Evolutionary conservation across 2,888 invertebrate species (phyloP).

Genomic region (Stenchaetothrips biformis): DNA sequence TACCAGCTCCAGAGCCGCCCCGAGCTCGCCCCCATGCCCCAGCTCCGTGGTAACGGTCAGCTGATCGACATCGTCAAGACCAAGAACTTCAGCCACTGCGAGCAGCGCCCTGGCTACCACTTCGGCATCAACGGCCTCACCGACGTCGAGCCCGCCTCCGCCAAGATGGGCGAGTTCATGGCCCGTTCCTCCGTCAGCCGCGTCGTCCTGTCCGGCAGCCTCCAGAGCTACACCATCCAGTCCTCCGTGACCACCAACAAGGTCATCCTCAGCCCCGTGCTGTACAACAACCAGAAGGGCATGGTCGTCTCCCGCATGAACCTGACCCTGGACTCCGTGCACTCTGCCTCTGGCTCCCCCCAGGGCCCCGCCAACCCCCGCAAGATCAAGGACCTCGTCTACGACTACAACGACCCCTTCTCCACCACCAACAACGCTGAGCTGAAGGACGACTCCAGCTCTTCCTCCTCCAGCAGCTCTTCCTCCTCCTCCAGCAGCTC

Average conservation of each 20-base stretch:
- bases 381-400: conserved; percentile 53
- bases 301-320: conserved; percentile 58
- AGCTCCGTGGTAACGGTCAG: conserved; percentile 45
- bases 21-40: conserved; percentile 49
- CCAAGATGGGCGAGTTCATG: conserved; percentile 53
- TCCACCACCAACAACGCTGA: conserved; percentile 40
- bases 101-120: conserved; percentile 59
- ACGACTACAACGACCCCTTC: conserved; percentile 48
- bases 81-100: conserved; percentile 60
- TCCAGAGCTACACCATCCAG: conserved; percentile 58
- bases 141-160: conserved; percentile 51
- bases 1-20: conserved; percentile 54
- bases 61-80: conserved; percentile 61
- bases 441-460: conserved; percentile 42
- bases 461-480: conserved; percentile 38
- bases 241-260: conserved; percentile 57
- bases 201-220: conserved; percentile 53
- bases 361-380: conserved; percentile 48
- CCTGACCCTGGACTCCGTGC: conserved; percentile 46
- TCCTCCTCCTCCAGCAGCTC: conserved; percentile 40
- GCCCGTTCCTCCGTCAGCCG: conserved; percentile 54
- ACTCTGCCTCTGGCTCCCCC: conserved; percentile 45
- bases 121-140: conserved; percentile 57
- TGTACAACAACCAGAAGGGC: conserved; percentile 56
- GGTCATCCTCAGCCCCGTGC: conserved; percentile 45